Evolutionary conservation across 2,888 invertebrate genomes (phyloP).

Genomic region (Latrodectus hesperus): DNA sequence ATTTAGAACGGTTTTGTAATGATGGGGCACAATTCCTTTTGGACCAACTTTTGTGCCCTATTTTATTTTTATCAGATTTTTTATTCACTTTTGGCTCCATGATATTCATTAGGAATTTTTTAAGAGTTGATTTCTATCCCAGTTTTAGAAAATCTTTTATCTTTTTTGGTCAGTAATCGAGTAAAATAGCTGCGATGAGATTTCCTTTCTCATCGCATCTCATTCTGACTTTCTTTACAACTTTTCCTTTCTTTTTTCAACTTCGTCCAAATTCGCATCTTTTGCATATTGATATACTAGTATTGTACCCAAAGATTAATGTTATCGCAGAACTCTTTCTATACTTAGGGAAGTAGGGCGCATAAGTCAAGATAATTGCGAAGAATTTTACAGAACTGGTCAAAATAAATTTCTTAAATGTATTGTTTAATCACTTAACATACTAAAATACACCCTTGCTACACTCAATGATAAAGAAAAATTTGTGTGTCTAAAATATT

Average conservation of each 20-base stretch:
- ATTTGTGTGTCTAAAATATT: no score
- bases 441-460: background rate
- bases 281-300: background rate
- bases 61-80: conserved; percentile 62
- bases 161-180: conserved; percentile 49
- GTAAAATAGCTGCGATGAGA: conserved; percentile 47
- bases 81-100: conserved; percentile 47
- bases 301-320: background rate
- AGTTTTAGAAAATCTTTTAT: conserved; percentile 46
- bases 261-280: background rate
- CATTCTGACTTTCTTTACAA: no score
- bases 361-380: background rate
- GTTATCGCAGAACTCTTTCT: background rate
- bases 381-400: background rate
- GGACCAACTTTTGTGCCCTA: conserved; percentile 50
- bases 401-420: no score
- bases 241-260: background rate
- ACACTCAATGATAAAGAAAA: no score
- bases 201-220: no score
- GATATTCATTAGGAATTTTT: conserved; percentile 53
- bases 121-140: conserved; percentile 1
- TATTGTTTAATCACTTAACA: background rate
- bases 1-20: conserved; percentile 62
- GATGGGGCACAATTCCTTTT: conserved; percentile 43
- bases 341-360: background rate